phyloP scores from a whole-genome alignment of 2,888 invertebrate genomes.

The Aspidiotus rigidus region DNA sequence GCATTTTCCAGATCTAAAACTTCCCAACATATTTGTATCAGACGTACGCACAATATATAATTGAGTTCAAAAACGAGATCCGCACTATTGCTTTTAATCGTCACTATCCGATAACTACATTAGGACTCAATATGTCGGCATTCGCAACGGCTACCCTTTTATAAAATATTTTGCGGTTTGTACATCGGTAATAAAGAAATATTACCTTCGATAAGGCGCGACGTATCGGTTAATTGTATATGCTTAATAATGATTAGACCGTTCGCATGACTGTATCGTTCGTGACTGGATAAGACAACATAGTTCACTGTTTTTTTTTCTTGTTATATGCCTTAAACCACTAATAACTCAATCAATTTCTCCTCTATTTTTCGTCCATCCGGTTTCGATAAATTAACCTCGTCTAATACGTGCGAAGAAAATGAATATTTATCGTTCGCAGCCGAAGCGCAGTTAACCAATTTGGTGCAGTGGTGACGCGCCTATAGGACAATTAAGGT shows the following conservation, averaged over 20 bases:
- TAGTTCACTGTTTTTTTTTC: constrained; percentile 26
- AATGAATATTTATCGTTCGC: constrained; percentile 2
- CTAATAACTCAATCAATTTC: constrained; percentile 28
- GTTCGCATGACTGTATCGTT: constrained; percentile 24
- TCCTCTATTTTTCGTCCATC: constrained; percentile 17
- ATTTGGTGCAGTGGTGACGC: neutral
- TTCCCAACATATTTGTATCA: no score
- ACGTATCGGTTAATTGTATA: constrained; percentile 18
- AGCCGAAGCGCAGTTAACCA: neutral
- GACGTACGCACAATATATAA: no score
- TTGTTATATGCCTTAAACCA: constrained; percentile 28
- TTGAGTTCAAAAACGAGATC: no score
- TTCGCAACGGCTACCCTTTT: no score
- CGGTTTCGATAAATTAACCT: constrained; percentile 2
- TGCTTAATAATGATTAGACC: constrained; percentile 20
- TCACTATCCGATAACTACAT: no score
- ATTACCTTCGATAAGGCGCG: neutral
- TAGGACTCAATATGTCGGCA: no score
- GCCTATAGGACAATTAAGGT: neutral
- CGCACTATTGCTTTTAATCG: no score
- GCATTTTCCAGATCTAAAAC: no score
- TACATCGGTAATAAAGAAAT: no score
- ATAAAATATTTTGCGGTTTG: no score
- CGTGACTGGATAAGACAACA: constrained; percentile 28
- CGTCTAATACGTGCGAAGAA: neutral